Evolutionary conservation across 2,888 invertebrate genomes (phyloP).

Genomic region (Listrodromus nycthemerus): DNA sequence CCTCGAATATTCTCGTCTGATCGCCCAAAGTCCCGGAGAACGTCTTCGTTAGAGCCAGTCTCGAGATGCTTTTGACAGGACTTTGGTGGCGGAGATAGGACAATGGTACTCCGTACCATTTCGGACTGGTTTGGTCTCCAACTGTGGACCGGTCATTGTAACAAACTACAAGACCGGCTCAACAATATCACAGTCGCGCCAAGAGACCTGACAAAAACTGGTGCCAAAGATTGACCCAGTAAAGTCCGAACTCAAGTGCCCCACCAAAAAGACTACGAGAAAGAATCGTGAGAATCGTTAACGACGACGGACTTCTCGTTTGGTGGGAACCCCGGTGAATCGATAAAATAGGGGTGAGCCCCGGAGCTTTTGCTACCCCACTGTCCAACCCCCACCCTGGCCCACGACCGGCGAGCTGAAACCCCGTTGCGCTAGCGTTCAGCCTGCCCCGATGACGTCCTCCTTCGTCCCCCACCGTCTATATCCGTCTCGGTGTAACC

Average conservation of each 20-base stretch:
- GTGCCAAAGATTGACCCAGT: not conserved
- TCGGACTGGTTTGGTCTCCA: not conserved
- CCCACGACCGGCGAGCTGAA: slow-evolving; percentile 74
- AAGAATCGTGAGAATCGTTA: slow-evolving; percentile 24
- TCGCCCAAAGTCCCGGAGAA: not conserved
- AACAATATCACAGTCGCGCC: no score
- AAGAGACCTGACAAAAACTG: not conserved
- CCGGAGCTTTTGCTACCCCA: slow-evolving; percentile 55
- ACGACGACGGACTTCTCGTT: slow-evolving; percentile 10
- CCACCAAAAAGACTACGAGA: not conserved
- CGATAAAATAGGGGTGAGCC: slow-evolving; percentile 66
- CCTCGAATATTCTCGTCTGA: not conserved
- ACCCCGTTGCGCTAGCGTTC: slow-evolving; percentile 5
- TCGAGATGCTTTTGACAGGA: not conserved
- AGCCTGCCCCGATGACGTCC: not conserved
- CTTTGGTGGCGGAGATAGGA: not conserved
- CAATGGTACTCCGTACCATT: not conserved
- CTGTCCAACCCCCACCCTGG: slow-evolving; percentile 68
- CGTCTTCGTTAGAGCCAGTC: not conserved
- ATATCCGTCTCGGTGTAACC: slow-evolving; percentile 2
- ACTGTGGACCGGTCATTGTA: no score
- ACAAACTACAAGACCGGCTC: no score
- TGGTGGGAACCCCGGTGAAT: slow-evolving; percentile 49
- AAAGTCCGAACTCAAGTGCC: not conserved
- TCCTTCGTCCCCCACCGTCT: slow-evolving; percentile 15